These are phyloP conservation scores for Beroe forskalii DNA, from an alignment of 37 sponge, comb jelly and placozoan genomes.

Conservation along the genomic window DNA sequence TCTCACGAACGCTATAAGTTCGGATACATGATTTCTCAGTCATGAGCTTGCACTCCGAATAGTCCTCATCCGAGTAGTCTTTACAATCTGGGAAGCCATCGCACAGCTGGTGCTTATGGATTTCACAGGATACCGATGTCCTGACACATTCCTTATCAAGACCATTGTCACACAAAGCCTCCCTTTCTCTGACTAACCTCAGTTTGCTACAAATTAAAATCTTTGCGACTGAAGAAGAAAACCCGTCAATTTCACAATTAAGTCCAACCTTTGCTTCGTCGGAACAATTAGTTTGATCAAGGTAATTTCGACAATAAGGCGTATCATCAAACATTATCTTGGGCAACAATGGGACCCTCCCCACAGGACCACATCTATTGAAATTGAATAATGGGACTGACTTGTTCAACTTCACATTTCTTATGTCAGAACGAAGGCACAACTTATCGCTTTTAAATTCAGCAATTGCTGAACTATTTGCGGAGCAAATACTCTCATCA, in stretches of 20 bases:
- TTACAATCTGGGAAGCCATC: background rate
- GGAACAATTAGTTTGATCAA: background rate
- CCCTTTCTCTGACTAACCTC: background rate
- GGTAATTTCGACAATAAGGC: background rate
- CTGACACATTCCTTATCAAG: background rate
- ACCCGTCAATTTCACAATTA: background rate
- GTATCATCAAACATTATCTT: background rate
- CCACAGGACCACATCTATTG: background rate
- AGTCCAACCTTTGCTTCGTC: background rate
- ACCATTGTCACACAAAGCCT: background rate
- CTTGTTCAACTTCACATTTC: background rate
- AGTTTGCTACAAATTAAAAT: background rate
- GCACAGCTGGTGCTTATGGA: background rate
- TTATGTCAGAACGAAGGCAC: background rate
- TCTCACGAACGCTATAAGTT: background rate
- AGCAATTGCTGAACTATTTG: background rate
- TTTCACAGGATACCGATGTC: background rate
- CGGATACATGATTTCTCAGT: background rate
- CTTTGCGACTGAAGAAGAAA: background rate
- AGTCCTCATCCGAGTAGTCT: background rate
- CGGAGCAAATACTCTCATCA: background rate
- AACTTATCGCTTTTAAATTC: background rate
- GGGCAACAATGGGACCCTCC: background rate
- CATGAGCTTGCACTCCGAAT: background rate
- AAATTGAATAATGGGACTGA: background rate